Evolutionary conservation across 1,140 invertebrate genomes (phyloP).

Genomic region (Zophobas morio): DNA sequence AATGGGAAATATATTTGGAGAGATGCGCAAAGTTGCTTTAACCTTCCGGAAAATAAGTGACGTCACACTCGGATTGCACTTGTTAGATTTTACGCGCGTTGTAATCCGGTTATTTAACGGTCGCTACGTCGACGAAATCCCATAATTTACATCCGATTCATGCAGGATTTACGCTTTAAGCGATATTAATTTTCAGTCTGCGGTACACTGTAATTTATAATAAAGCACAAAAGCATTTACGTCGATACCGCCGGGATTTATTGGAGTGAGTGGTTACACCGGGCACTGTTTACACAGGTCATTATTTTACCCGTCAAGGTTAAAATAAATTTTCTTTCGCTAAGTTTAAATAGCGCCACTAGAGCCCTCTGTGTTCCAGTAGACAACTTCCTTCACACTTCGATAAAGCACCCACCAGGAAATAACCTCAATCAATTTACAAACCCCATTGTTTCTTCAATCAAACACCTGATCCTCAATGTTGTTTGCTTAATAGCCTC

Average conservation of each 20-base stretch:
- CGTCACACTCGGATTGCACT: neutral
- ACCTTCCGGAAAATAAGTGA: neutral
- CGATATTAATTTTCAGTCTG: constrained; percentile 5
- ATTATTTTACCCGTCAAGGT: too few relatives aligned
- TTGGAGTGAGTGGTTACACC: too few relatives aligned
- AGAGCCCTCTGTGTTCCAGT: too few relatives aligned
- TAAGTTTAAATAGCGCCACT: too few relatives aligned
- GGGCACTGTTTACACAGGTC: too few relatives aligned
- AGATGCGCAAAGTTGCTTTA: too few relatives aligned
- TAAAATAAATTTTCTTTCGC: too few relatives aligned
- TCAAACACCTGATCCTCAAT: neutral
- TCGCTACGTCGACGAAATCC: constrained; percentile 2
- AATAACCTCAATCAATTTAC: too few relatives aligned
- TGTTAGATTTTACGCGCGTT: neutral
- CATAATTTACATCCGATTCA: constrained; percentile 23
- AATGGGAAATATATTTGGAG: constrained; percentile 9
- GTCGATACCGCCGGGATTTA: too few relatives aligned
- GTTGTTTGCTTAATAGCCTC: neutral
- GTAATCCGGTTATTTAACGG: neutral
- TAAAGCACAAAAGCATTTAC: neutral
- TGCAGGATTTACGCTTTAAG: constrained; percentile 7
- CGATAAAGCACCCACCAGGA: too few relatives aligned
- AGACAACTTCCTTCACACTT: too few relatives aligned
- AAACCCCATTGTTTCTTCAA: too few relatives aligned
- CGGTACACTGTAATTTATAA: neutral